Evolutionary conservation across 2,113 vertebrate genomes (phyloP).

Genomic region (Pluvialis apricaria): DNA sequence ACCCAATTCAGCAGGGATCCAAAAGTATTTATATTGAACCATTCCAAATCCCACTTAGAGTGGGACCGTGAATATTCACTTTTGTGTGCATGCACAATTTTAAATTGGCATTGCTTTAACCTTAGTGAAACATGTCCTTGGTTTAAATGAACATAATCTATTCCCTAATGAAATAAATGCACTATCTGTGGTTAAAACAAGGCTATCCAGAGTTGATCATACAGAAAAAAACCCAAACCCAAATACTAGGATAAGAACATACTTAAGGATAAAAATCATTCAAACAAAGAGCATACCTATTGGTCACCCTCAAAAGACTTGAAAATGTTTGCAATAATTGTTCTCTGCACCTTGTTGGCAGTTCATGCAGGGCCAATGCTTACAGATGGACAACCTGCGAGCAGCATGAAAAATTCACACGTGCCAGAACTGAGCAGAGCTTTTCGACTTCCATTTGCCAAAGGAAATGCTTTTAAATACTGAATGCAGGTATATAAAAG

Average conservation of each 20-base stretch:
- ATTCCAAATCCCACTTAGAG: background rate
- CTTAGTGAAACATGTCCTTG: background rate
- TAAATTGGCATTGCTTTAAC: background rate
- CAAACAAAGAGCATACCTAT: background rate
- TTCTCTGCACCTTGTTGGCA: background rate
- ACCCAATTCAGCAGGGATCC: background rate
- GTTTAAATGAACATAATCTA: background rate
- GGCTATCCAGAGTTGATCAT: background rate
- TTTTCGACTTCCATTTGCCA: background rate
- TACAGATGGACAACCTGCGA: slow-evolving; percentile 39
- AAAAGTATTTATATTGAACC: background rate
- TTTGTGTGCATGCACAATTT: background rate
- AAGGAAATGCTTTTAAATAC: slow-evolving; percentile 4
- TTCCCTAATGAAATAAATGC: background rate
- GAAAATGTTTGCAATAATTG: background rate
- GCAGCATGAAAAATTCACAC: background rate
- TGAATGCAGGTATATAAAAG: background rate
- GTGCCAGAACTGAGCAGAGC: slow-evolving; percentile 10
- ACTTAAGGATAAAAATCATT: background rate
- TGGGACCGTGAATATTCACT: background rate
- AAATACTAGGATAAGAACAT: background rate
- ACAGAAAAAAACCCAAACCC: no score
- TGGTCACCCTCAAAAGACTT: background rate
- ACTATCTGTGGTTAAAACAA: background rate
- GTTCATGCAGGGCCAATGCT: background rate